A percentile compares a stretch with the other conserved stretches of the same genome.
phyloP scores from a whole-genome alignment of 2,797 vertebrate genomes.

The Acanthopagrus latus region DNA sequence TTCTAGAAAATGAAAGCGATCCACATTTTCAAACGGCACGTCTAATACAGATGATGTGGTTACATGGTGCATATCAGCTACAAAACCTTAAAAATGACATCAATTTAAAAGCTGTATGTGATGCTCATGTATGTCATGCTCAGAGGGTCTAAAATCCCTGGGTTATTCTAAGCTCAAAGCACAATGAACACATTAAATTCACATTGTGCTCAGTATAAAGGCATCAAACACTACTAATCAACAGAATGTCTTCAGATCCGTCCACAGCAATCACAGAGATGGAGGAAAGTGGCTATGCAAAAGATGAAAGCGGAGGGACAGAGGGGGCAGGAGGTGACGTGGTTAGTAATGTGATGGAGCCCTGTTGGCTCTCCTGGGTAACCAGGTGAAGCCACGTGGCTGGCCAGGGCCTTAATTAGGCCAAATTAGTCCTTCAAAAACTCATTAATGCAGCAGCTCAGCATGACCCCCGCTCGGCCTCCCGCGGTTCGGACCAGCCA shows the following conservation, averaged over 20 bases:
- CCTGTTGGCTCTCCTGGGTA: slow-evolving; percentile 33
- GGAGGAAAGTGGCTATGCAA: slow-evolving; percentile 35
- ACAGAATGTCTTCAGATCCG: slow-evolving; percentile 44
- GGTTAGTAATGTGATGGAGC: slow-evolving; percentile 50
- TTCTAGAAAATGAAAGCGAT: neutral
- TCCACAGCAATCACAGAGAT: slow-evolving; percentile 55
- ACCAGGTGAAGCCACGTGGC: slow-evolving; percentile 51
- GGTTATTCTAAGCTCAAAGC: slow-evolving; percentile 13
- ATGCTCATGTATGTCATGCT: neutral
- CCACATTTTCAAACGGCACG: neutral
- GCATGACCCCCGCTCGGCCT: slow-evolving; percentile 38
- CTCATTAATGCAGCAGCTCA: slow-evolving; percentile 61
- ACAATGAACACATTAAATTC: slow-evolving; percentile 36
- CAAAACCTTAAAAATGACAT: slow-evolving; percentile 7
- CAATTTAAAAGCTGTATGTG: neutral
- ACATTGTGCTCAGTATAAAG: slow-evolving; percentile 17
- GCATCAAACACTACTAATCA: slow-evolving; percentile 63
- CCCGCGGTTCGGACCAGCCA: slow-evolving; percentile 17
- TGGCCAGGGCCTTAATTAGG: slow-evolving; percentile 64
- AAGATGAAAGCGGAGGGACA: slow-evolving; percentile 59
- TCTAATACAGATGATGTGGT: neutral
- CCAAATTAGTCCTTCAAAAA: slow-evolving; percentile 58
- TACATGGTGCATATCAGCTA: slow-evolving; percentile 1
- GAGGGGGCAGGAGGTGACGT: slow-evolving; percentile 19
- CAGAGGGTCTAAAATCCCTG: neutral